Evolutionary conservation across 2,888 invertebrate genomes (phyloP), one percentile per base, ranked within the genome.

Genomic region (Fragum fragum): DNA sequence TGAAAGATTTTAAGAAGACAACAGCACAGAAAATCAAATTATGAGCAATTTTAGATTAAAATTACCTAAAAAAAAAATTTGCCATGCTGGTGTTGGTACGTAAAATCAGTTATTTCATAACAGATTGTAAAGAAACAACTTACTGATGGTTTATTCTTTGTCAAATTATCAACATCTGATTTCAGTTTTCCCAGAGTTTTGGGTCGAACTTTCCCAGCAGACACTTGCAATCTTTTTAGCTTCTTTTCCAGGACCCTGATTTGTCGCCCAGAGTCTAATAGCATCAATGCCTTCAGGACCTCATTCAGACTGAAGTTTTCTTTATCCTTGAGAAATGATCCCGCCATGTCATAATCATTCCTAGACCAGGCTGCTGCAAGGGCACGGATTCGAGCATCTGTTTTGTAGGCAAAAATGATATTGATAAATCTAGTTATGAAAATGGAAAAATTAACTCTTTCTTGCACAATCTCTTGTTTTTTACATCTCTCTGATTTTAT

Each of bases 281-380:
- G 81, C 18, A 84, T 88, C 14, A 93, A 26, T 1, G 93, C 92
- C 74, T 93, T 93, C 18, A 93, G 85, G 1, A 93, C 92, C 79
- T 93, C 93, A n/a, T 90, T 90, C 69, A 93, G 76, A 11, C 93
- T 91, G 88, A 91, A 93, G 70, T 86, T 82, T 3, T 90, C 88
- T 9, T 88, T 81, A 70, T 90, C 84, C 21, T 86, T 42, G 11
- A 94, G 88, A 47, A 94, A 89, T n/a, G 90, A 85, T 28, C 91
- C 83, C 0, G 92, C 91, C 77, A 94, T 71, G n/a, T 90, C 89
- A 70, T 90, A 85, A 79, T 94, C 94, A 63, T 92, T 88, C 32
- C 93, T 85, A 6, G 93, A 92, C 93, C 92, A 93, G 1, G 94
- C 93, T 28, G 93, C 92, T 14, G 93, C 92, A 39, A 94, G 75